Base-by-base conservation (phyloP, 2,888 invertebrate species). In the Mythimna vitellina region DNA sequence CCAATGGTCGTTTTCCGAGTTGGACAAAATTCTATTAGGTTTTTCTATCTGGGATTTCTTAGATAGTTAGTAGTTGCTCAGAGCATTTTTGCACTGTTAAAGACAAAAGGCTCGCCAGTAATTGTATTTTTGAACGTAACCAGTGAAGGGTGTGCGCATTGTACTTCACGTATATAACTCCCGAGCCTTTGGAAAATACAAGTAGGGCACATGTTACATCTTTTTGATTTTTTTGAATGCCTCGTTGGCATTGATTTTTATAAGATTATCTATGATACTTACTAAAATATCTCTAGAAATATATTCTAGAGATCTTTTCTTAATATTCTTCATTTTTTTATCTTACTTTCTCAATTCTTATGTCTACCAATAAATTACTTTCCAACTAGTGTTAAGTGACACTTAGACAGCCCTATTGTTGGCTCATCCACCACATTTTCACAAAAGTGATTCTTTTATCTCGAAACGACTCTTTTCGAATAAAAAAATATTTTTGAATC, bases 401-500 rank as follows among this genome's bases (percentile, higher is more conserved):
- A 70, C 42, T 65, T 70, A 62, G 66, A 78, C 63, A 63, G 46
- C 63, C 63, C n/a, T 68, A 68, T 63, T 42, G 57, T 54, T 56
- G 32, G 25, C 58, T 38, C 17, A n/a, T 53, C 54, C 29, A 60
- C 70, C 67, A 42, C 49, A 53, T 53, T 73, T 46, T 56, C 51
- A 66, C 32, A 54, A 57, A 42, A 65, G 22, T 38, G 54, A 49
- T 65, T 65, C 29, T 22, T 53, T 49, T 5, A 35, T 38, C 22
- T 66, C n/a, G 8, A 61, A 58, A 32, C 42, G 62, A 70, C 49
- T 25, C 25, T 49, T 64, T 22, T 20, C 46, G 29, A 73, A 65
- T 58, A 70, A 78, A 68, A 78, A 73, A 69, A 46, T 3, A 42
- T 60, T 70, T 64, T 17, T 12, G 29, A 17, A 68, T 68, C n/a